Evolutionary conservation across 2,797 vertebrate genomes (phyloP).

Genomic region (Pelochelys cantorii): DNA sequence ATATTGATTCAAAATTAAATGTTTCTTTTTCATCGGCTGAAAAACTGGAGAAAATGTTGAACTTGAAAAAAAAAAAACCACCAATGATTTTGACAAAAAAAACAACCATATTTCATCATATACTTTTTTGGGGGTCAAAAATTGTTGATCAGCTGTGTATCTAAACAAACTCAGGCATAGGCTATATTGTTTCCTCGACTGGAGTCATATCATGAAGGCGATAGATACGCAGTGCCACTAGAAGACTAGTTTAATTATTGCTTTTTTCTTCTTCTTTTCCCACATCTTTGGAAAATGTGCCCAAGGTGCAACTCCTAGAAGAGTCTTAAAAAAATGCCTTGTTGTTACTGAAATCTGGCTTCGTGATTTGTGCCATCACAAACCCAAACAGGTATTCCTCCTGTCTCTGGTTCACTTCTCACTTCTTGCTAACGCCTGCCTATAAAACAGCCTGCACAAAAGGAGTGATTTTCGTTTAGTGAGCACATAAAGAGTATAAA

Average conservation of each 20-base stretch:
- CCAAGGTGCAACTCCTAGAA: neutral
- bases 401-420: neutral
- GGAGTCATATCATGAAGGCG: neutral
- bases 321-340: neutral
- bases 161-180: neutral
- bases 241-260: neutral
- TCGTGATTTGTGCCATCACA: neutral
- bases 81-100: neutral
- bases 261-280: neutral
- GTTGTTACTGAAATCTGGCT: neutral
- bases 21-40: neutral
- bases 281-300: neutral
- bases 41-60: neutral
- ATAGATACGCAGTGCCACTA: neutral
- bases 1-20: neutral
- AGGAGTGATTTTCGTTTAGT: neutral
- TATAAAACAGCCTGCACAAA: neutral
- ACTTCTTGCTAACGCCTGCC: neutral
- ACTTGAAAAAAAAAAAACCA: neutral
- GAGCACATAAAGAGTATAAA: neutral
- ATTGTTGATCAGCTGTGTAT: neutral
- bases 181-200: neutral
- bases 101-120: neutral
- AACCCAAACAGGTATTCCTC: neutral
- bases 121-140: neutral